A percentile compares a stretch with the other conserved stretches of the same genome.
phyloP scores from a whole-genome alignment of 2,888 invertebrate genomes.

The Dryadula phaetusa region DNA sequence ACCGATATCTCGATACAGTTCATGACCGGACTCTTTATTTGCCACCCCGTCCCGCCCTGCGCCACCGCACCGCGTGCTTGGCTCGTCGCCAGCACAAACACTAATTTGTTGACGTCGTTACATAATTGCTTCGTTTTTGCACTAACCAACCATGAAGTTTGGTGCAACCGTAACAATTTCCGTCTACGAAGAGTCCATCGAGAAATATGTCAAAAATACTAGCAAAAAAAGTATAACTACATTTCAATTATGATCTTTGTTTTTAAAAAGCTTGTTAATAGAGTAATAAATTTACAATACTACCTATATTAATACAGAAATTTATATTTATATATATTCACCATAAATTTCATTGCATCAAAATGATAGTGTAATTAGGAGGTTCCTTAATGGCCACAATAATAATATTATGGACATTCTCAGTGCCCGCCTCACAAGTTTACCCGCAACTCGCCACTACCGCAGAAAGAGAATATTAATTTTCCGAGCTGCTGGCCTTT shows the following conservation, averaged over 20 bases:
- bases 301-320: too few relatives aligned
- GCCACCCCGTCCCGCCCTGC: slow-evolving; percentile 24
- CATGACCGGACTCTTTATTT: slow-evolving; percentile 33
- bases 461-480: slow-evolving; percentile 71
- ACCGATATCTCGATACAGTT: slow-evolving; percentile 45
- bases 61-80: slow-evolving; percentile 61
- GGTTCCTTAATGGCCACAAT: slow-evolving; percentile 38
- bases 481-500: slow-evolving; percentile 65
- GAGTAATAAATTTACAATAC: too few relatives aligned
- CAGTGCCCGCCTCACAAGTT: slow-evolving; percentile 46
- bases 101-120: slow-evolving; percentile 77
- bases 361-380: slow-evolving; percentile 32
- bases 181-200: neutral
- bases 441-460: slow-evolving; percentile 44
- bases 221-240: neutral
- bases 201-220: neutral
- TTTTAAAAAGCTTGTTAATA: neutral
- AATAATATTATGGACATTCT: slow-evolving; percentile 41
- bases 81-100: slow-evolving; percentile 70
- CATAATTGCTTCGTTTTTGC: slow-evolving; percentile 78
- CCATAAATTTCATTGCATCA: neutral
- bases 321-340: too few relatives aligned
- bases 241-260: neutral
- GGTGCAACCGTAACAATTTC: slow-evolving; percentile 34
- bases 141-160: slow-evolving; percentile 49